Conservation (phyloP, 2,797 vertebrate genomes). For the Centropyge bicolor region DNA sequence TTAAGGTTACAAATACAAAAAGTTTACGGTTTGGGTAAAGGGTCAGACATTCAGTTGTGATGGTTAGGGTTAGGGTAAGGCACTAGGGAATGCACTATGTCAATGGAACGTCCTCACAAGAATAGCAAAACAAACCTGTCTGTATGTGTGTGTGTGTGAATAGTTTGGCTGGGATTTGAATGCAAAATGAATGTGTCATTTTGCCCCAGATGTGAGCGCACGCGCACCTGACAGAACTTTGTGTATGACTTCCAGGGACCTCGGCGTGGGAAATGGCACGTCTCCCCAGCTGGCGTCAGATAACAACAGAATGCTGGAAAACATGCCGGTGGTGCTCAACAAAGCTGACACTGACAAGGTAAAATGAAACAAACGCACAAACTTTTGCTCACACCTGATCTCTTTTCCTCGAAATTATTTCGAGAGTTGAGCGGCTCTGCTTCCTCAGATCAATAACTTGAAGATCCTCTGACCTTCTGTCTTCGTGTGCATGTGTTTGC, state of each 20-base stretch:
- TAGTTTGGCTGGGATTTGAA: constrained; percentile 16
- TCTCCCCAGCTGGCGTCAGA: constrained; percentile 82
- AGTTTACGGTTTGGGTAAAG: too few species aligned
- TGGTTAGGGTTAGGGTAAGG: too few species aligned
- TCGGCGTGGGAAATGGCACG: constrained; percentile 82
- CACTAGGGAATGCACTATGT: too few species aligned
- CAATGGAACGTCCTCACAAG: too few species aligned
- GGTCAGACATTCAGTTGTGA: too few species aligned
- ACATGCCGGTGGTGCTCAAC: constrained; percentile 82
- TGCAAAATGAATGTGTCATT: neutral
- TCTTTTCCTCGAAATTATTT: neutral
- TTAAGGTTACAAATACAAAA: too few species aligned
- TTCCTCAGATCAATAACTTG: constrained; percentile 14
- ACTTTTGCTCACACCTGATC: neutral
- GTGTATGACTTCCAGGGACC: constrained; percentile 86
- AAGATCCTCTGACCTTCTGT: neutral
- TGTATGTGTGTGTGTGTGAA: neutral
- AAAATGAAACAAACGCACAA: constrained; percentile 50
- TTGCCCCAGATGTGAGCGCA: constrained; percentile 25
- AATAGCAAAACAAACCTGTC: too few species aligned
- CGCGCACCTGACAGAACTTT: constrained; percentile 53
- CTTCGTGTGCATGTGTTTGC: constrained; percentile 4
- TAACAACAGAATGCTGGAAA: constrained; percentile 82
- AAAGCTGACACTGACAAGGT: constrained; percentile 90
- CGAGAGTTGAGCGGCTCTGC: neutral